Base-by-base conservation (phyloP, 2,888 invertebrate species). In the Drosophila algonquin region DNA sequence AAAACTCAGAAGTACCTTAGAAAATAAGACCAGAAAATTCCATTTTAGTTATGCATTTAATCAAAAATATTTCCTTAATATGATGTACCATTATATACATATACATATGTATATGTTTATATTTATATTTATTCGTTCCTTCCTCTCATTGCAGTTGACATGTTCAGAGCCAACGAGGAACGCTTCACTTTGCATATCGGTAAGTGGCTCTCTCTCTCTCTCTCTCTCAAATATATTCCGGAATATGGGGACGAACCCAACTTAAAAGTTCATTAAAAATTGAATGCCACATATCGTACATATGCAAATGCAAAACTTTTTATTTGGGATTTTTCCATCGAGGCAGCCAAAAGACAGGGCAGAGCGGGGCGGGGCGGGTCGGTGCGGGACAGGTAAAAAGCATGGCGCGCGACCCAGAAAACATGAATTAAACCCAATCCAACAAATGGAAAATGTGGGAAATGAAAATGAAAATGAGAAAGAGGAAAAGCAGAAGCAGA, bases 261-360 rank as follows among this genome's bases (percentile, higher is more conserved):
- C 59, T 53, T 68, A 63, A 70, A 83, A 86, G 72, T 77, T 86
- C 79, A 83, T 88, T 88, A 83, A 76, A 83, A 76, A 79, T 80
- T 63, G 48, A 84, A 84, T 79, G 70, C 63, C 63, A 63, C 6
- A 40, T 40, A 14, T 40, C 40, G 40, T 14, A 40, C 40, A 40
- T 65, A 76, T 55, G 35, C 70, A 55, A 81, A 80, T 84, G 76
- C 62, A 62, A 81, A 76, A 74, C 81, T 73, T 80, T 62, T 52
- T 44, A 16, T 52, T 63, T 16, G 51, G 63, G 10, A 45, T 62
- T 21, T 12, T 12, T 14, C 5, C 62, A 5, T 50, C 50, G 50
- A 10, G 51, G 52, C 58, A 55, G 61, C 16, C 60, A 62, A 52
- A 60, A 47, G 81, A 62, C 87, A 63, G 63, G 30, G 64, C 63